Base-by-base conservation (phyloP, 2,113 vertebrate genomes). In the Buteo buteo region DNA sequence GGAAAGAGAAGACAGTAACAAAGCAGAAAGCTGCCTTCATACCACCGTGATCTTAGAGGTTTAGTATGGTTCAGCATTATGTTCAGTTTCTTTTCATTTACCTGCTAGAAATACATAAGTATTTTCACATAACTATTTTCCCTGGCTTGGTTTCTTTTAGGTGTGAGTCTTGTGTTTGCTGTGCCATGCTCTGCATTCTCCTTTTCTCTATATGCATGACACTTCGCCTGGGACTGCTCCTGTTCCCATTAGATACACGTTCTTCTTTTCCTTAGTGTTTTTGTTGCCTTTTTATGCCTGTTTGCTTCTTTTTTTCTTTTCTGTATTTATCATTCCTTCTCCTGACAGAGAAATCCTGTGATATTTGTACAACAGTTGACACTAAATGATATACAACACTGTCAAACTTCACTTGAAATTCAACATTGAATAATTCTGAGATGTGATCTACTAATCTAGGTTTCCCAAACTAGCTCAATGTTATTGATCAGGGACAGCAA, bases 371-470 rank as follows among this genome's bases (percentile, higher is more conserved):
- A 64, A 74, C 24, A 38, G 34, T 32, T 90, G 57, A 76, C 49
- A 65, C 32, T 58, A 82, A 95, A 58, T 95, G 36, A 61, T 65
- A 42, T 31, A 38, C 81, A 70, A n/a, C 15, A 49, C 49, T 76
- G 49, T 76, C 62, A 90, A 93, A 65, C 31, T 47, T 82, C 73
- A 49, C 49, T 85, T 86, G 83, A 91, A 92, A 88, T 86, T 88
- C 57, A 73, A n/a, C 59, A 52, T 1, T 55, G 83, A 86, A 64
- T 69, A 42, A 29, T 88, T 88, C 78, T 86, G 54, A 96, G 42
- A 61, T 77, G 18, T 45, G 24, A 8, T 79, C 25, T 67, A 14
- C 25, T 83, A 69, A 55, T 62, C 26, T 38, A n/a, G 18, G 5
- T 57, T 82, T 87, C 49, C 26, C 65, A 20, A 54, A 50, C 16